Evolutionary conservation across 2,797 vertebrate species (phyloP).

Genomic region (Leucoraja ocellata): DNA sequence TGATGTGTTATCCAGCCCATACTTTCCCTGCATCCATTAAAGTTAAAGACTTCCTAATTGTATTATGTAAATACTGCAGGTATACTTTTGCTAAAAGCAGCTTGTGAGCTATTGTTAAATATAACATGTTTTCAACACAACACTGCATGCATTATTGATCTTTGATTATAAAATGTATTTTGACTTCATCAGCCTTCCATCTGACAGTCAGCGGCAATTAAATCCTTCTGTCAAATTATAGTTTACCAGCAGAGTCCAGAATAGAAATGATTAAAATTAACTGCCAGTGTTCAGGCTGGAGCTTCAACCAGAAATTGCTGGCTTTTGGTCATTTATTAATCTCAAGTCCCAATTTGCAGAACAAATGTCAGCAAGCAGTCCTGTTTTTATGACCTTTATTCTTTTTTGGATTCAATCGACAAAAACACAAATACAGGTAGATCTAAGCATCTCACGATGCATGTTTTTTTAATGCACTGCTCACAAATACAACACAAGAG

Average conservation of each 20-base stretch:
- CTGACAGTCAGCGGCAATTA: conserved; percentile 18
- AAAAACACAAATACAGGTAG: too few relatives aligned
- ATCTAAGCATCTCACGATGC: neutral
- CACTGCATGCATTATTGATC: neutral
- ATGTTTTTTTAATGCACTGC: neutral
- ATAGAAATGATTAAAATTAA: conserved; percentile 23
- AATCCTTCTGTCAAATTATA: conserved; percentile 26
- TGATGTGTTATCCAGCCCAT: neutral
- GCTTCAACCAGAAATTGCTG: neutral
- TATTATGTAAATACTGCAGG: neutral
- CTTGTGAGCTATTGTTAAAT: neutral
- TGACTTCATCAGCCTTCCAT: neutral
- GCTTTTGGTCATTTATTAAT: neutral
- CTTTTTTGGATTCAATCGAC: neutral
- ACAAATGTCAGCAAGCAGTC: conserved; percentile 1
- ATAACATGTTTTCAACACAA: neutral
- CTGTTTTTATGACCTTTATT: conserved; percentile 5
- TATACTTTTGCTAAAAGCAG: too few relatives aligned
- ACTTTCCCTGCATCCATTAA: neutral
- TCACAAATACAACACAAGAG: neutral
- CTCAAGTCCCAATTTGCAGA: neutral
- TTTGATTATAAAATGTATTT: conserved; percentile 29
- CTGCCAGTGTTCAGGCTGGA: neutral
- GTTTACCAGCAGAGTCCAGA: conserved; percentile 15
- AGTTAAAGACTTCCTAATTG: neutral